These are phyloP conservation scores for Pelusios castaneus DNA, from an alignment of 2,113 vertebrate genomes.

Conservation along the genomic window DNA sequence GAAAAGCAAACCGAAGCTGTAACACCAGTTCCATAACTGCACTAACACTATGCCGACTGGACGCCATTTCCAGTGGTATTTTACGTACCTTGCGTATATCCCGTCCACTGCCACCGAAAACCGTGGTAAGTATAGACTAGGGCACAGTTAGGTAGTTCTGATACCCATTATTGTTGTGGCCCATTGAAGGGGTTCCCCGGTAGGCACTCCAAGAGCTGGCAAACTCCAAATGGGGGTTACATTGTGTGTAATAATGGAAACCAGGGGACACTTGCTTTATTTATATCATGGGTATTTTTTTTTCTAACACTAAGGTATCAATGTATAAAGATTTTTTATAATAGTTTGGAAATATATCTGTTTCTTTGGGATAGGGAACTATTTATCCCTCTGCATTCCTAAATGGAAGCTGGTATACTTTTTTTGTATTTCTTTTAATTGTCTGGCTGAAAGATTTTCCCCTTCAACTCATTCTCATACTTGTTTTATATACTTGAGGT, in stretches of 20 bases:
- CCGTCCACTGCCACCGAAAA: too few species aligned
- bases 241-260: background rate
- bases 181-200: too few species aligned
- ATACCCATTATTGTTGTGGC: too few species aligned
- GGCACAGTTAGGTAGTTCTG: too few species aligned
- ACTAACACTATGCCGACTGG: too few species aligned
- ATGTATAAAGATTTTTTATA: background rate
- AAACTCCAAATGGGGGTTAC: too few species aligned
- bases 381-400: background rate
- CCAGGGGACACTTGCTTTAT: fast-evolving
- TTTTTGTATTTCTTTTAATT: background rate
- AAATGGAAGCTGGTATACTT: background rate
- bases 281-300: background rate
- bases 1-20: too few species aligned
- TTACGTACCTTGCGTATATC: too few species aligned
- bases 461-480: background rate
- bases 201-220: too few species aligned
- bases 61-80: too few species aligned
- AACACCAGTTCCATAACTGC: too few species aligned
- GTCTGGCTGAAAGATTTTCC: background rate
- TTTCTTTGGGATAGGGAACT: background rate
- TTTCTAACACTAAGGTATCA: background rate
- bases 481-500: background rate
- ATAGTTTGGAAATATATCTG: background rate
- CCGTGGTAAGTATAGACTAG: too few species aligned